Base-by-base conservation (phyloP, 2,113 vertebrate genomes). In the Mellivora capensis region DNA sequence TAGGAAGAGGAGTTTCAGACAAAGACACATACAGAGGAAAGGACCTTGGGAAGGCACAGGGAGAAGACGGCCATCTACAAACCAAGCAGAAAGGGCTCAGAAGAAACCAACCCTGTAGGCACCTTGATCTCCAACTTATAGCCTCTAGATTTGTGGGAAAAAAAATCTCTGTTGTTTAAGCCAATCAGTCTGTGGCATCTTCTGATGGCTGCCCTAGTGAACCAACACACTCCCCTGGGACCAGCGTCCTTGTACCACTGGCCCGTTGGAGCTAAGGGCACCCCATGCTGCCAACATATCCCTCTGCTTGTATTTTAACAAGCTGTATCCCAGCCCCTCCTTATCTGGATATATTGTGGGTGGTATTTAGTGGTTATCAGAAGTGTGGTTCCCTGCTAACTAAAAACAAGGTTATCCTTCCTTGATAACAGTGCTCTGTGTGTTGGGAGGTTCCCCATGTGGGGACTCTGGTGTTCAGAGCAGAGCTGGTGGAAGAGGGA, bases 271-370 rank as follows among this genome's bases (percentile, higher is more conserved):
- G 81, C 62, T 17, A 67, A 74, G 34, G 39, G 6, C 20, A 0
- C 37, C 3, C 44, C 1, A 1, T 4, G 29, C 21, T 77, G 12
- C 47, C 69, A 21, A 4, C 4, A 49, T 15, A 0, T 44, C 44
- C 10, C 31, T 4, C 11, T 64, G 81, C 42, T 83, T 61, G 8
- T 4, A 5, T 67, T 57, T 85, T 69, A 37, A 57, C 27, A 49
- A 31, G 15, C 71, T 77, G 15, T 57, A 47, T 47, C 74, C 89
- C 37, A 79, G 77, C 9, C 90, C 42, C 29, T 80, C 18, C 1
- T 20, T 44, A 47, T 81, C 59, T 74, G 61, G 57, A 17, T 94
- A 31, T 61, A 47, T 61, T 44, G 59, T 39, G 59, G 12, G 67
- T 80, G 57, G 37, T n/a, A n/a, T 31, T 64, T 37, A 8, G 34